Conservation (phyloP, 2,797 vertebrate species). For the Caiman crocodilus region DNA sequence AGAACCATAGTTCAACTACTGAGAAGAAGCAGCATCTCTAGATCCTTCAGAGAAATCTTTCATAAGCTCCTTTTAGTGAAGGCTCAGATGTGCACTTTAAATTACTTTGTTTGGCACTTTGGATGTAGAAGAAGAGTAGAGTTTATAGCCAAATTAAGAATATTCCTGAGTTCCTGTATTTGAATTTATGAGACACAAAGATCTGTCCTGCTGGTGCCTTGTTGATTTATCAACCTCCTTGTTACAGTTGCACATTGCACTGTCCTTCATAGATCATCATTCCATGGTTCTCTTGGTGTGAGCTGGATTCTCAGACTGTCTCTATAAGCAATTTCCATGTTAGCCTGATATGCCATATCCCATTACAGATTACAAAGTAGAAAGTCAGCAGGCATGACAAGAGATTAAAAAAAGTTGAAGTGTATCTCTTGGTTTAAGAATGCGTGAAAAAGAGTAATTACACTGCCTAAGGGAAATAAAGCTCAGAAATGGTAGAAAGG, state of each 20-base stretch:
- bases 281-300: slow-evolving; percentile 23
- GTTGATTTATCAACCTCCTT: slow-evolving; percentile 32
- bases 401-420: slow-evolving; percentile 10
- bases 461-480: slow-evolving; percentile 62
- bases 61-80: too few relatives aligned
- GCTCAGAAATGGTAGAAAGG: slow-evolving; percentile 61
- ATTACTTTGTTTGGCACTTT: too few relatives aligned
- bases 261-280: slow-evolving; percentile 33
- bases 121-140: too few relatives aligned
- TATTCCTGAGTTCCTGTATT: neutral
- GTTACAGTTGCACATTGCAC: neutral
- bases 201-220: neutral
- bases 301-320: slow-evolving; percentile 20
- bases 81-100: too few relatives aligned
- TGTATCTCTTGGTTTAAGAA: slow-evolving; percentile 65
- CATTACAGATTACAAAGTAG: slow-evolving; percentile 67
- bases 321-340: slow-evolving; percentile 53
- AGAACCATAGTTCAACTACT: too few relatives aligned
- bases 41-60: too few relatives aligned
- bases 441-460: slow-evolving; percentile 65
- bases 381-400: slow-evolving; percentile 52
- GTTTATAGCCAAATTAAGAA: too few relatives aligned
- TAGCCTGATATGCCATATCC: slow-evolving; percentile 56
- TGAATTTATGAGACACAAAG: neutral
- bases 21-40: too few relatives aligned